Evolutionary conservation across 1,140 invertebrate species (phyloP).

Genomic region (Bombus picipes): DNA sequence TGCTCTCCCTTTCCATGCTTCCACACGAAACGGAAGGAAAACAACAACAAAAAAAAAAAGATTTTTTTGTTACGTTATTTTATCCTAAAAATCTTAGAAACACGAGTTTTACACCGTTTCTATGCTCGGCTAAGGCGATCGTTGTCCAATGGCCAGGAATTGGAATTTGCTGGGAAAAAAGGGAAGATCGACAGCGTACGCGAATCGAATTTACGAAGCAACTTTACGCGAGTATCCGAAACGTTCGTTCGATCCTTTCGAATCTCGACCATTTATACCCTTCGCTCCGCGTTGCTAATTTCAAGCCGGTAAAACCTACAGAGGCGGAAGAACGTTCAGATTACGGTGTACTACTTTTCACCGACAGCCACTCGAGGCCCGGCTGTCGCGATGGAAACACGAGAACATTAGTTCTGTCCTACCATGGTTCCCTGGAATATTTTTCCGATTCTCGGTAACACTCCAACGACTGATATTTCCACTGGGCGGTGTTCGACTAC

Average conservation of each 20-base stretch:
- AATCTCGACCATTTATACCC: background rate
- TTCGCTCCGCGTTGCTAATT: background rate
- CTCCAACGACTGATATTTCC: conserved; percentile 3
- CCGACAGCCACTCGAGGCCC: background rate
- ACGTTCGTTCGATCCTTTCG: background rate
- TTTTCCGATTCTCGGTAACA: background rate
- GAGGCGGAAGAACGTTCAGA: background rate
- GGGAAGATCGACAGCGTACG: background rate
- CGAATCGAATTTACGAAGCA: background rate
- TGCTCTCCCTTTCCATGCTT: too few relatives aligned
- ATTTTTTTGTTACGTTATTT: background rate
- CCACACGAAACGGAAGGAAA: background rate
- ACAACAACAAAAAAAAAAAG: background rate
- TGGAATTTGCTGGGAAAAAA: background rate
- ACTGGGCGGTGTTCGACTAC: background rate
- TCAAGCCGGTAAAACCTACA: background rate
- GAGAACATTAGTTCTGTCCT: background rate
- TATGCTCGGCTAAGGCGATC: background rate
- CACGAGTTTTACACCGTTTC: background rate
- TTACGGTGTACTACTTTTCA: background rate
- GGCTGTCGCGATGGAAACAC: background rate
- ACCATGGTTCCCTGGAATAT: background rate
- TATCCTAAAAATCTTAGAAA: background rate
- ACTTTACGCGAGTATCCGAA: background rate
- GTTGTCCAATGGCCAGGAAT: background rate